Evolutionary conservation across 2,888 invertebrate genomes (phyloP), one percentile per base, ranked within the genome.

Genomic region (Phaonia tiefii): DNA sequence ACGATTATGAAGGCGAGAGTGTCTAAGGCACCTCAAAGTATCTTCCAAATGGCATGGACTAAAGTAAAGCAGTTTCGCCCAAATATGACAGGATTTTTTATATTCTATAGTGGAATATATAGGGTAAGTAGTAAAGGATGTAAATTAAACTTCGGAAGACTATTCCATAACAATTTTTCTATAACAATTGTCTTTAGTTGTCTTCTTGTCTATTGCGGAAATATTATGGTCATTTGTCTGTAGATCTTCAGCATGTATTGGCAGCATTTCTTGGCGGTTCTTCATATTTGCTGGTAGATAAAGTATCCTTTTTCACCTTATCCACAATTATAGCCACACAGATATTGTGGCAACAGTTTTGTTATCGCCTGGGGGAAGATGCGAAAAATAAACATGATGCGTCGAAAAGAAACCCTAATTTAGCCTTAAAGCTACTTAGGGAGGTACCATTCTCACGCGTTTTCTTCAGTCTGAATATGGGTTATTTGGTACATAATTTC

Each of bases 21-120:
- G 37, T 42, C 72, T 0, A 44, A n/a, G 8, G 26, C 20, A 0
- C 13, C 20, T 37, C 39, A 63, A 5, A 70, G 73, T 13, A 22
- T 80, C 10, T 5, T 42, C 4, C 15, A 37, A 3, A 65, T 60
- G 5, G 1, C 44, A 3, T 39, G 63, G 0, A 17, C 10, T 0
- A 82, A 75, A 7, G 7, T 80, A 2, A 84, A 78, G 69, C 67
- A 15, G 37, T 60, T 84, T 25, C 69, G 79, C 20, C 84, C 84
- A 13, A 58, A 77, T 65, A 84, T 84, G 69, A 85, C 84, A 22
- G 80, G 73, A 11, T 89, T 86, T 79, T 84, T 89, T 31, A 72
- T 85, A 46, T 83, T 85, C 49, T 89, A 89, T 67, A 80, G 86
- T 20, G 86, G 86, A 17, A 84, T 89, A 44, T 89, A 89, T 77